Evolutionary conservation across 2,888 invertebrate genomes (phyloP).

Genomic region (Drosophila diplacantha): DNA sequence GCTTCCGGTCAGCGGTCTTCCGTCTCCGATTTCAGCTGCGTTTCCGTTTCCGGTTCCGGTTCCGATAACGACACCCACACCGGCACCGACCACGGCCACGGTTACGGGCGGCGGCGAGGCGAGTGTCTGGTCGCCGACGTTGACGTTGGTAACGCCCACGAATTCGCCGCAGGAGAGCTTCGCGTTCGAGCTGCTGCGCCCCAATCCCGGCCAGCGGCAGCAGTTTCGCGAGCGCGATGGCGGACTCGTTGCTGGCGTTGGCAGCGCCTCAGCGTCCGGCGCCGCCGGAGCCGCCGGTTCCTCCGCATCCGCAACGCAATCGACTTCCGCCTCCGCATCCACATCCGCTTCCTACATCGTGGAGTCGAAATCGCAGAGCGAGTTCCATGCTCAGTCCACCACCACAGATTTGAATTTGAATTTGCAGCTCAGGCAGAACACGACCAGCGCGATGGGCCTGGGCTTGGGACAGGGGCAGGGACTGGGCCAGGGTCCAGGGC

Average conservation of each 20-base stretch:
- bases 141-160: slow-evolving; percentile 68
- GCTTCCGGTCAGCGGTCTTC: slow-evolving; percentile 28
- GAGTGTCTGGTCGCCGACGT: slow-evolving; percentile 60
- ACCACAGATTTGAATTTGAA: slow-evolving; percentile 72
- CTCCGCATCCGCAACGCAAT: slow-evolving; percentile 18
- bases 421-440: slow-evolving; percentile 68
- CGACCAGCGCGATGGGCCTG: slow-evolving; percentile 42
- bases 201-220: slow-evolving; percentile 8
- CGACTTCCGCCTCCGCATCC: slow-evolving; percentile 14
- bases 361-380: slow-evolving; percentile 56
- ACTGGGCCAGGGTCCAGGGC: slow-evolving; percentile 48
- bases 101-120: neutral
- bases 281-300: slow-evolving; percentile 12
- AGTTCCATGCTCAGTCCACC: slow-evolving; percentile 65
- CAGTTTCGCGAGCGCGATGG: slow-evolving; percentile 41
- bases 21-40: slow-evolving; percentile 8
- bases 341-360: slow-evolving; percentile 56
- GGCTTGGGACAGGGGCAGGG: slow-evolving; percentile 42
- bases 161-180: slow-evolving; percentile 67
- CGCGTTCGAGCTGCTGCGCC: slow-evolving; percentile 48
- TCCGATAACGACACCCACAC: slow-evolving; percentile 21
- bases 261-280: slow-evolving; percentile 52
- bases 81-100: neutral
- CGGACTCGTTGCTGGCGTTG: slow-evolving; percentile 62
- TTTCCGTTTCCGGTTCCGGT: slow-evolving; percentile 36